phyloP scores from a whole-genome alignment of 2,113 vertebrate genomes.

The Pachycephala philippinensis region DNA sequence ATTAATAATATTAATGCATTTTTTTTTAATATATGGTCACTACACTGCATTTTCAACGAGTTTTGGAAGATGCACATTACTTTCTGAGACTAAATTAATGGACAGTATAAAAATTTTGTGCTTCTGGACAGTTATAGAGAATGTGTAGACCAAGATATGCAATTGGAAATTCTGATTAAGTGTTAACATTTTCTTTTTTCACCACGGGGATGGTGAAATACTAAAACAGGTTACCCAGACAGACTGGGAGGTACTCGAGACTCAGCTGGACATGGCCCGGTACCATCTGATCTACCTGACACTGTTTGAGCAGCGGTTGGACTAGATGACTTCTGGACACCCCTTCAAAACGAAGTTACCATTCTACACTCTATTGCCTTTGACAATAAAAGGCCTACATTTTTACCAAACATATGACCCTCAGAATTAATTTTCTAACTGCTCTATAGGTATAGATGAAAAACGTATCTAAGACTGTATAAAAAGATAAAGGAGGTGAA shows the following conservation, averaged over 20 bases:
- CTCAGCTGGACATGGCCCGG: background rate
- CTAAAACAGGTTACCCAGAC: background rate
- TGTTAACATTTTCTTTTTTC: background rate
- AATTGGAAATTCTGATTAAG: background rate
- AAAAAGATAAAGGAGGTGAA: background rate
- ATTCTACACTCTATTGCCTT: background rate
- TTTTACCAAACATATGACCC: background rate
- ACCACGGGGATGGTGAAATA: background rate
- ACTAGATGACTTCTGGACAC: background rate
- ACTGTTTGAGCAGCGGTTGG: background rate
- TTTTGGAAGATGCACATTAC: background rate
- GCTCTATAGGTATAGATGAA: background rate
- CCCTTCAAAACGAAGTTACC: background rate
- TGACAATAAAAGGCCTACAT: background rate
- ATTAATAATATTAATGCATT: background rate
- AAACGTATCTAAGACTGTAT: background rate
- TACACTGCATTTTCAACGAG: background rate
- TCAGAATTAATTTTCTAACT: background rate
- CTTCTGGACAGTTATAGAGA: background rate
- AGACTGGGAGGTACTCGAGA: background rate
- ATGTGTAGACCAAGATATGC: background rate
- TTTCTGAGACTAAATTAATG: background rate
- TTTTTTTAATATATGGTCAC: accelerated
- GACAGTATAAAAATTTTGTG: background rate
- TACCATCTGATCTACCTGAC: background rate